Evolutionary conservation across 1,140 invertebrate species (phyloP).

Genomic region (Galleria mellonella): DNA sequence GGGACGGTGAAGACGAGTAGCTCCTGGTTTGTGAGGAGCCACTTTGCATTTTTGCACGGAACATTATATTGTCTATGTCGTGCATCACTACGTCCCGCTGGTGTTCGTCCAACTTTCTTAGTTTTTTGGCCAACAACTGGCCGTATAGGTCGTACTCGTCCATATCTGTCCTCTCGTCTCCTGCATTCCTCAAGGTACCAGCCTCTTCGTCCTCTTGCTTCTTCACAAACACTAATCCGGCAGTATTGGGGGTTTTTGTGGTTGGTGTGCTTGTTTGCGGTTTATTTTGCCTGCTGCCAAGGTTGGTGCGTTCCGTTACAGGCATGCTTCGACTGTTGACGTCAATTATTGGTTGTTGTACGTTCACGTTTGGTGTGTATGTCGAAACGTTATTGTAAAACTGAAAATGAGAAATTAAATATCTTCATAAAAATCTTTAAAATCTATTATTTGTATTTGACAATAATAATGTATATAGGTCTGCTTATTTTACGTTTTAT

Average conservation of each 20-base stretch:
- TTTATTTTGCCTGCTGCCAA: not conserved
- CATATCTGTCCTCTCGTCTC: slow-evolving; percentile 10
- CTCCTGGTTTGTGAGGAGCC: slow-evolving; percentile 14
- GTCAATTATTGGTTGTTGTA: not conserved
- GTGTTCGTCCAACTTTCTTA: slow-evolving; percentile 57
- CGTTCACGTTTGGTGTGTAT: not conserved
- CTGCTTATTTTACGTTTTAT: too few species aligned
- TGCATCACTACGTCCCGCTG: slow-evolving; percentile 58
- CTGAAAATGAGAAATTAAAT: not conserved
- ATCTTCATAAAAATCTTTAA: too few species aligned
- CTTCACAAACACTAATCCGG: not conserved
- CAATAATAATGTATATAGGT: too few species aligned
- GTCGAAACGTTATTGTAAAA: not conserved
- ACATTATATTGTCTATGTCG: slow-evolving; percentile 65
- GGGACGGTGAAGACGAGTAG: slow-evolving; percentile 31
- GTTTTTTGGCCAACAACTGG: slow-evolving; percentile 51
- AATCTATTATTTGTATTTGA: too few species aligned
- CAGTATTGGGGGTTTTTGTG: not conserved
- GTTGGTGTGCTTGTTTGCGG: not conserved
- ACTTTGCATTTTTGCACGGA: slow-evolving; percentile 53
- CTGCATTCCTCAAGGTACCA: too few species aligned
- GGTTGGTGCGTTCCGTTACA: too few species aligned
- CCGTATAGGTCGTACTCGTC: slow-evolving; percentile 58
- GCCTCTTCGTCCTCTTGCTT: not conserved
- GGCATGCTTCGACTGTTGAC: not conserved